Evolutionary conservation across 2,888 invertebrate species (phyloP).

Genomic region (Aphrophora alni): DNA sequence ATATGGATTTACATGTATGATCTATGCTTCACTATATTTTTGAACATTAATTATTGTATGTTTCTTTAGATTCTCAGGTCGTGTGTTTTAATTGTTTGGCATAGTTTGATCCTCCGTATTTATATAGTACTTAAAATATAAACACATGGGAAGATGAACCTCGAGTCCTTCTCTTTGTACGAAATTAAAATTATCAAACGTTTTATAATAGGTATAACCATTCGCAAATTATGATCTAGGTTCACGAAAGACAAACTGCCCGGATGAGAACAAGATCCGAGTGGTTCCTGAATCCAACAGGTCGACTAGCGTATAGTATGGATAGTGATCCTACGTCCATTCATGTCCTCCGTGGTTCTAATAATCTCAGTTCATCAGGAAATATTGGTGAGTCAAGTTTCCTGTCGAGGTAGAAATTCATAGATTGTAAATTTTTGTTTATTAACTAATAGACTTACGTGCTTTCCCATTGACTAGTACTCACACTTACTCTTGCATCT

Average conservation of each 20-base stretch:
- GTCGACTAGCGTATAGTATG: conserved; percentile 56
- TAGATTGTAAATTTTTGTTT: not conserved
- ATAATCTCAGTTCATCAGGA: conserved; percentile 64
- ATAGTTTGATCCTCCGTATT: no score
- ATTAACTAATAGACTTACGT: not conserved
- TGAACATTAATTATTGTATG: no score
- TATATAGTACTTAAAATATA: no score
- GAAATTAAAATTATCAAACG: no score
- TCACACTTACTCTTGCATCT: not conserved
- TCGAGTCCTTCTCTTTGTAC: no score
- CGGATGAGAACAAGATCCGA: conserved; percentile 96
- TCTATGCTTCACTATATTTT: no score
- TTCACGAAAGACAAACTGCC: conserved; percentile 95
- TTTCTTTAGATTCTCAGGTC: no score
- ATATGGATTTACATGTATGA: no score
- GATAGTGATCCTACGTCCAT: conserved; percentile 60
- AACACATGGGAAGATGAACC: no score
- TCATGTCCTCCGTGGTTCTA: conserved; percentile 59
- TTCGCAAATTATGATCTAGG: conserved; percentile 61
- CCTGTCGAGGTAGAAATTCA: not conserved
- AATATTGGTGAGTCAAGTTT: conserved; percentile 61
- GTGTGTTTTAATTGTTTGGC: no score
- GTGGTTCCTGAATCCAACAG: conserved; percentile 86
- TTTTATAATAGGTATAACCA: not conserved
- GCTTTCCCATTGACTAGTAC: not conserved